phyloP scores from a whole-genome alignment of 1,140 invertebrate species.

The Heliconius hewitsoni region DNA sequence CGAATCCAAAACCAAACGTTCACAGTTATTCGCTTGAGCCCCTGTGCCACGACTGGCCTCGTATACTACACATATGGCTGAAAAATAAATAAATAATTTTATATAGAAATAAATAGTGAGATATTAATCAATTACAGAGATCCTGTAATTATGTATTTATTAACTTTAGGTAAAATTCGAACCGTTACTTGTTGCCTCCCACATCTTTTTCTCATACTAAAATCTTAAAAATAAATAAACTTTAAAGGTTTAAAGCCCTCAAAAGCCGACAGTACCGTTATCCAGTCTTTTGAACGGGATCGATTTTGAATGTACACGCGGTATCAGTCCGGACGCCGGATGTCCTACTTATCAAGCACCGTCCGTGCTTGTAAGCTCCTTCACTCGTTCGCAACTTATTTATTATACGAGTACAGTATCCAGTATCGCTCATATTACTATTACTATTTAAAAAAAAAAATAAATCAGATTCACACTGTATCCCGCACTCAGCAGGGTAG shows the following conservation, averaged over 20 bases:
- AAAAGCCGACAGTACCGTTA: not conserved
- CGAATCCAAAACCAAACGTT: too few relatives aligned
- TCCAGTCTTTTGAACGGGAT: slow-evolving; percentile 4
- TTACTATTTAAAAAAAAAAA: not conserved
- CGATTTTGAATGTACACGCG: slow-evolving; percentile 14
- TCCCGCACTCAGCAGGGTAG: too few relatives aligned
- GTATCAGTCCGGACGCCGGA: slow-evolving; percentile 25
- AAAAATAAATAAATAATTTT: too few relatives aligned
- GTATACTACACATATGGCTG: too few relatives aligned
- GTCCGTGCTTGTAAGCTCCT: slow-evolving; percentile 4
- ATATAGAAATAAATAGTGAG: too few relatives aligned
- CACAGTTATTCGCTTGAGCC: too few relatives aligned
- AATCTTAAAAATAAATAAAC: not conserved
- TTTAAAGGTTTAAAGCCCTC: not conserved
- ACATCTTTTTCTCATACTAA: not conserved
- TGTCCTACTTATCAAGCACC: slow-evolving; percentile 26
- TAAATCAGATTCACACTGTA: too few relatives aligned
- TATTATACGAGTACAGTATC: not conserved
- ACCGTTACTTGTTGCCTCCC: too few relatives aligned
- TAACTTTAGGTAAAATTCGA: too few relatives aligned
- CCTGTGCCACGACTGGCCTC: too few relatives aligned
- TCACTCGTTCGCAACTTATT: slow-evolving; percentile 22
- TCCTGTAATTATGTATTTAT: too few relatives aligned
- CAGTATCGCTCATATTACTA: not conserved
- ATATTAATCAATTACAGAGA: too few relatives aligned